Evolutionary conservation across 2,113 vertebrate genomes (phyloP), one percentile per base, ranked within the genome.

Genomic region (Ancistrus triradiatus): DNA sequence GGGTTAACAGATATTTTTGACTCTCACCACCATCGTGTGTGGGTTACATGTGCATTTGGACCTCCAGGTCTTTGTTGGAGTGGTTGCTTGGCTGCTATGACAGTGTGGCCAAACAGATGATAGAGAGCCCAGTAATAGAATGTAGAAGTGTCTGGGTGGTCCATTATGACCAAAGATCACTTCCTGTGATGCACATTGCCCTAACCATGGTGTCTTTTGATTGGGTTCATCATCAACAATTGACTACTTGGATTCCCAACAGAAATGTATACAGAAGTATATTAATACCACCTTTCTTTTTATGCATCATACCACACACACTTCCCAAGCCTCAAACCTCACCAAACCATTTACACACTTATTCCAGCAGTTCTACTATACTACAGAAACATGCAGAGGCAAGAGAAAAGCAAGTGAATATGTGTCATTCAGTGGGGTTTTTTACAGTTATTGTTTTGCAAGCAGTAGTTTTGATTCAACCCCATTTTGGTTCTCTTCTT

Each of bases 21-120:
- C 49, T 44, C 71, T 46, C 56, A 64, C 61, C 43, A 21, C 43
- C 66, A 1, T 44, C 65, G 72, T 74, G 72, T 69, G 72, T 74
- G 72, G 72, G 66, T 44, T 21, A 27, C 31, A 4, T 7, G 50
- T 43, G 27, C 61, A 51, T 60, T 35, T 15, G 59, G 72, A 74
- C 72, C 72, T 65, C 72, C 72, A 22, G 28, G 10, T 24, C 38
- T 48, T 55, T 68, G 47, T 68, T 46, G 59, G 60, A 60, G 51
- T 4, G 18, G 55, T 64, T 73, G 60, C 65, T 25, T 52, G 46
- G 65, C 3, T 52, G 59, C 59, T 18, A 13, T 4, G 9, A 35
- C 1, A 11, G 22, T 21, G 47, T 40, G 47, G 35, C 7, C 21
- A 63, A 52, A 59, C 49, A 38, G 35, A 61, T 51, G 33, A 59